Evolutionary conservation across 2,797 vertebrate species (phyloP).

Genomic region (Catamblyrhynchus diadema): DNA sequence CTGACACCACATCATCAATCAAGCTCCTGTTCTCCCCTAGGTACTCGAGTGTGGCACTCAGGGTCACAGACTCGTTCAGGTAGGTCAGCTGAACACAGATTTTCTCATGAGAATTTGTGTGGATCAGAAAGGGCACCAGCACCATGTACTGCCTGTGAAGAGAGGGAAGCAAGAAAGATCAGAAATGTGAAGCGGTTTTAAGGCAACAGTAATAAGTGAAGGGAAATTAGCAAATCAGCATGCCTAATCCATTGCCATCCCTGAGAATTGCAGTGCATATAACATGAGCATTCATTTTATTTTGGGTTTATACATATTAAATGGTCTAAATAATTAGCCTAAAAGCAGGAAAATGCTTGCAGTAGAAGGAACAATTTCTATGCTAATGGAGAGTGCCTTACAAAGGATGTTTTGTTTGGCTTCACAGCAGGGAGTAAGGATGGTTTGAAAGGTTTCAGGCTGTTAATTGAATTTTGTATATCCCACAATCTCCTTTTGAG

Average conservation of each 20-base stretch:
- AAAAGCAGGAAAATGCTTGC: not conserved
- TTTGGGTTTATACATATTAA: constrained; percentile 1
- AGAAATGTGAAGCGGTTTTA: not conserved
- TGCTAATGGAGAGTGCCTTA: not conserved
- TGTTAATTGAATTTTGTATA: constrained; percentile 41
- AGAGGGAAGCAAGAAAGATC: not conserved
- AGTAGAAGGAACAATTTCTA: constrained; percentile 21
- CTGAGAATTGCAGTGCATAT: not conserved
- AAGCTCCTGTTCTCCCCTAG: constrained; percentile 50
- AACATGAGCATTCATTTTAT: not conserved
- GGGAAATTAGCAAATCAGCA: not conserved
- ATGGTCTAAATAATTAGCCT: not conserved
- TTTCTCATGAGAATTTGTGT: constrained; percentile 9
- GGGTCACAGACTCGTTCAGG: constrained; percentile 70
- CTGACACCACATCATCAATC: constrained; percentile 1
- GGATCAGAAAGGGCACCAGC: constrained; percentile 23
- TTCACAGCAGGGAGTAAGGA: not conserved
- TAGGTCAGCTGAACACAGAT: constrained; percentile 67
- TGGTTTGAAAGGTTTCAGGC: constrained; percentile 7
- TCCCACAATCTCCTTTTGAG: not conserved
- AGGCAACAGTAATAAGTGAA: not conserved
- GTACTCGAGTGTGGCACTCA: constrained; percentile 48
- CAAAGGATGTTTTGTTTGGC: constrained; percentile 35
- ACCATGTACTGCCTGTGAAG: constrained; percentile 71
- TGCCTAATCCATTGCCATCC: not conserved